Evolutionary conservation across 2,113 vertebrate genomes (phyloP).

Genomic region (Calidris pugnax): DNA sequence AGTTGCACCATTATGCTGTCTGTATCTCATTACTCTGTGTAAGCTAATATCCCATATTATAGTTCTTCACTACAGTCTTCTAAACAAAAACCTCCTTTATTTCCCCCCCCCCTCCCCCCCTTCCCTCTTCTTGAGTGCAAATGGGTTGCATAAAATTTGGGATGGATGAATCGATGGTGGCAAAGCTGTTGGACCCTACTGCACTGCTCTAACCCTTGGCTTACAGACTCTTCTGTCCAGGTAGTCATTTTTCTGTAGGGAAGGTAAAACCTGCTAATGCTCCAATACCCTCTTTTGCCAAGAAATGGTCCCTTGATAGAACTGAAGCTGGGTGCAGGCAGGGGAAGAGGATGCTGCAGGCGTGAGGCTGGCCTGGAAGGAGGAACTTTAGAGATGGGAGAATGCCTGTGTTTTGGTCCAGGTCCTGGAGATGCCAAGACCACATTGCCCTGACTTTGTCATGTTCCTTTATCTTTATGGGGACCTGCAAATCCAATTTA

Average conservation of each 20-base stretch:
- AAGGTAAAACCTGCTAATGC: background rate
- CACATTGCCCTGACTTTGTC: background rate
- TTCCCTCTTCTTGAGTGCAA: background rate
- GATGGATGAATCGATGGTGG: background rate
- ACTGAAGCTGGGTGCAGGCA: background rate
- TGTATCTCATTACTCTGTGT: background rate
- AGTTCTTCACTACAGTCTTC: background rate
- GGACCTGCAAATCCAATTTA: slow-evolving; percentile 6
- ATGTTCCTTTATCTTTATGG: background rate
- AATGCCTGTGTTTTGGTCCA: fast-evolving
- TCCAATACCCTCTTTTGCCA: background rate
- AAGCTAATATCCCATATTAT: background rate
- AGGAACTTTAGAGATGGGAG: background rate
- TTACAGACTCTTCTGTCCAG: background rate
- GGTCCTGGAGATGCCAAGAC: background rate
- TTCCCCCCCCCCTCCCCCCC: too few species aligned
- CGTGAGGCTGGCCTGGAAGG: background rate
- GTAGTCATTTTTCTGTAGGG: background rate
- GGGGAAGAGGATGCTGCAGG: background rate
- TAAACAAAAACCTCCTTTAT: background rate
- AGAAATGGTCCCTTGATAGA: background rate
- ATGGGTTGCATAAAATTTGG: background rate
- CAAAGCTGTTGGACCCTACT: background rate
- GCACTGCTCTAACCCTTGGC: background rate
- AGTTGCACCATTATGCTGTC: background rate